phyloP scores from a whole-genome alignment of 2,113 vertebrate genomes.

The Phalacrocorax carbo region DNA sequence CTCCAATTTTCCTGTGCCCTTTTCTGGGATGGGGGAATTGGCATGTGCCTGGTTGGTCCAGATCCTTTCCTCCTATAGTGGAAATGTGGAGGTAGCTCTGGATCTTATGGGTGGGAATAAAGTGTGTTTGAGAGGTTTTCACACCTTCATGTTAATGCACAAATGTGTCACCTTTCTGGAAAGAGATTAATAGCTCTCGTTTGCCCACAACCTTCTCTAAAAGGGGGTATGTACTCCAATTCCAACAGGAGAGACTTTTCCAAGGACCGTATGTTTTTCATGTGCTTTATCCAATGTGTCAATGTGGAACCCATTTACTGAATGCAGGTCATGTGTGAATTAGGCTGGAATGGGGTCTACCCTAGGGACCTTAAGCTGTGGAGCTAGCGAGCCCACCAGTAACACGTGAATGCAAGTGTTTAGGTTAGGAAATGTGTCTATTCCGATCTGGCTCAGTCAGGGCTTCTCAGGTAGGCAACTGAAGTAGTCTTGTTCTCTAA shows the following conservation, averaged over 20 bases:
- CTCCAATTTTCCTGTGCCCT: background rate
- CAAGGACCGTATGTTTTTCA: background rate
- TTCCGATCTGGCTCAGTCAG: background rate
- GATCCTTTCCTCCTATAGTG: background rate
- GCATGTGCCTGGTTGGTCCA: background rate
- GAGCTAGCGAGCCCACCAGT: background rate
- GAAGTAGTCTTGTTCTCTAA: background rate
- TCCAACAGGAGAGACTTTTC: background rate
- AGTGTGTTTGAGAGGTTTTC: background rate
- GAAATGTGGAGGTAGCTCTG: background rate
- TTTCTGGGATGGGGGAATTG: background rate
- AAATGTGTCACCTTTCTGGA: background rate
- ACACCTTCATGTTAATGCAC: background rate
- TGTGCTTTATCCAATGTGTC: background rate
- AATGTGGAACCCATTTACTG: background rate
- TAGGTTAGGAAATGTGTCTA: background rate
- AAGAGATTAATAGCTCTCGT: background rate
- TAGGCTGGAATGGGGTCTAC: background rate
- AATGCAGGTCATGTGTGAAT: background rate
- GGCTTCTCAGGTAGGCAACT: background rate
- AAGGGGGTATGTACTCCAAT: background rate
- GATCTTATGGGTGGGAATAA: background rate
- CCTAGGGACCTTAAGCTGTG: accelerated
- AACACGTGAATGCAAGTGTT: background rate
- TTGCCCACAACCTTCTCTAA: background rate